Evolutionary conservation across 64 coral and sea anemone genomes (phyloP).

Genomic region (Pocillopora damicornis): DNA sequence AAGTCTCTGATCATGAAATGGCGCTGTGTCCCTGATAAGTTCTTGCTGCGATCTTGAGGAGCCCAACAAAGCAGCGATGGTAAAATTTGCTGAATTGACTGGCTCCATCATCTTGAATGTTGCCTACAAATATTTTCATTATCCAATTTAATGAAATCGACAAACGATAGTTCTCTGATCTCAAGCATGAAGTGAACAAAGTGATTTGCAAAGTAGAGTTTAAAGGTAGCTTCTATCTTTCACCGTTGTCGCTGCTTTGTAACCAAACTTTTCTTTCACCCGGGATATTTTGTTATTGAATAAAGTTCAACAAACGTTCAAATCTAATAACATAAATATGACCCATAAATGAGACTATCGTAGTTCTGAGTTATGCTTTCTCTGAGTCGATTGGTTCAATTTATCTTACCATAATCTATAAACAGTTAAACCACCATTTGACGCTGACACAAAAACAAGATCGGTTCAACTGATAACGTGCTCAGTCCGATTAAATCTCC

Average conservation of each 20-base stretch:
- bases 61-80: slow-evolving; percentile 54
- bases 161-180: not conserved
- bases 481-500: not conserved
- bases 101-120: slow-evolving; percentile 36
- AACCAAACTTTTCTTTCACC: not conserved
- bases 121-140: not conserved
- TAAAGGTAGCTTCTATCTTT: no score
- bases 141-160: not conserved
- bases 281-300: no score
- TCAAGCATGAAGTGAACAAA: not conserved
- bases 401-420: not conserved
- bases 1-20: slow-evolving; percentile 14
- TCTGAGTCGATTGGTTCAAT: not conserved
- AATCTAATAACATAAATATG: no score
- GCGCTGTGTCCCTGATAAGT: not conserved
- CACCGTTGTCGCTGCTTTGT: no score
- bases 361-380: not conserved
- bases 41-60: slow-evolving; percentile 25
- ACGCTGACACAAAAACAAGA: not conserved
- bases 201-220: not conserved
- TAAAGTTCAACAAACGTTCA: no score
- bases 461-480: not conserved
- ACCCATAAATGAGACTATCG: no score
- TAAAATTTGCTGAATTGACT: slow-evolving; percentile 54
- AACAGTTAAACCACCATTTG: slow-evolving; percentile 15